phyloP scores from a whole-genome alignment of 2,888 invertebrate species.

The Polyommatus iphigenia region DNA sequence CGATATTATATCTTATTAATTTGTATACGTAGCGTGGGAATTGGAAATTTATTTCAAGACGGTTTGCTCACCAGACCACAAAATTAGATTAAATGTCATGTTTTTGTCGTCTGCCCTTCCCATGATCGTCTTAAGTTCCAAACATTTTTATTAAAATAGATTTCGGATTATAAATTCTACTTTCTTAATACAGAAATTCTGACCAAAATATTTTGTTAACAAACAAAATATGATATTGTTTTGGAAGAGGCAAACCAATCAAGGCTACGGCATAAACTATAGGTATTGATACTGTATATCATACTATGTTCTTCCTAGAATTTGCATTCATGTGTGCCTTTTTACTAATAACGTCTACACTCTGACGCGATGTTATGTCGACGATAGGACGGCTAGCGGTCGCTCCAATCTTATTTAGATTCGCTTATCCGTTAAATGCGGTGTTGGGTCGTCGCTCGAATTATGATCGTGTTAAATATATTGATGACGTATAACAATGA shows the following conservation, averaged over 20 bases:
- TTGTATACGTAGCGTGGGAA: slow-evolving; percentile 28
- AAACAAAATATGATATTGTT: neutral
- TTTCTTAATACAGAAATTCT: too few species aligned
- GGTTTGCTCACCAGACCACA: slow-evolving; percentile 3
- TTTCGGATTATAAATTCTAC: too few species aligned
- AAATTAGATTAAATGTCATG: neutral
- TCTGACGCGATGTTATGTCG: slow-evolving; percentile 38
- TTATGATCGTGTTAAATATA: slow-evolving; percentile 58
- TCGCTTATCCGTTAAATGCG: slow-evolving; percentile 56
- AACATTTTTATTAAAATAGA: too few species aligned
- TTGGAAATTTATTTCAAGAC: neutral
- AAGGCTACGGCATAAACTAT: neutral
- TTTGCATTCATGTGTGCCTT: neutral
- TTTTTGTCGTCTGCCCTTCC: neutral
- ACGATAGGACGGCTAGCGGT: slow-evolving; percentile 55
- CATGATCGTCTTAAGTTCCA: neutral
- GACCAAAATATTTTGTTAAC: too few species aligned
- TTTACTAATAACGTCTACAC: slow-evolving; percentile 1
- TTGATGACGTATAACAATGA: slow-evolving; percentile 44
- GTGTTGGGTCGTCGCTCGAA: slow-evolving; percentile 63
- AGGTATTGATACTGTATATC: neutral
- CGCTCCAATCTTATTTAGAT: slow-evolving; percentile 67
- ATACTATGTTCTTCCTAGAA: neutral
- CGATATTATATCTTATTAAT: slow-evolving; percentile 33
- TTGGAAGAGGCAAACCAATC: neutral